These are phyloP conservation scores for Montipora capricornis DNA, from an alignment of 64 coral and sea anemone genomes.

Conservation along the genomic window DNA sequence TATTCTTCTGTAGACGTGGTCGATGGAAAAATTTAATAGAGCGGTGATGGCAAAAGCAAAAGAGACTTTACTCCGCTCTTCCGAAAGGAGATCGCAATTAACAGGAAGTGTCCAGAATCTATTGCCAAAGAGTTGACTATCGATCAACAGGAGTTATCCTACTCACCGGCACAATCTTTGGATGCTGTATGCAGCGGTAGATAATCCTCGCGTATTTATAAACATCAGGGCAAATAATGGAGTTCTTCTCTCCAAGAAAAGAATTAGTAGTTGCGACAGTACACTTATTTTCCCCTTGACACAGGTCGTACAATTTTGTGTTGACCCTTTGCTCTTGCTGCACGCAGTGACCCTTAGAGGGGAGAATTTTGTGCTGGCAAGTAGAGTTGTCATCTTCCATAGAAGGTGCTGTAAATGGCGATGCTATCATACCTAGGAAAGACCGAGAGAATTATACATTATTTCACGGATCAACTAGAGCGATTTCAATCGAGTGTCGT, in stretches of 20 bases:
- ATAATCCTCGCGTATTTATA: constrained; percentile 85
- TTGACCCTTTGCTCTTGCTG: constrained; percentile 75
- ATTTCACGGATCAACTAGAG: background rate
- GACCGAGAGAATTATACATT: background rate
- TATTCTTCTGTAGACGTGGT: too few species aligned
- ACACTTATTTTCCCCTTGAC: constrained; percentile 79
- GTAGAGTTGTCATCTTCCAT: constrained; percentile 77
- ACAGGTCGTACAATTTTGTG: constrained; percentile 82
- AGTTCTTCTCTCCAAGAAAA: constrained; percentile 73
- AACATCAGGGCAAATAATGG: constrained; percentile 78
- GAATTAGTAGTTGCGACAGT: constrained; percentile 73
- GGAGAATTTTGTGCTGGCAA: constrained; percentile 83
- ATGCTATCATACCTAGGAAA: constrained; percentile 63
- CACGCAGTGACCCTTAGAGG: constrained; percentile 81
- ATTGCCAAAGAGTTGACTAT: too few species aligned
- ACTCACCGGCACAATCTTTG: constrained; percentile 79
- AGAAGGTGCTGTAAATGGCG: constrained; percentile 90
- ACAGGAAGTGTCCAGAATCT: background rate
- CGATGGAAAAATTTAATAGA: too few species aligned
- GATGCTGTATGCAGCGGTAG: constrained; percentile 88
- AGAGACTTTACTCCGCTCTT: too few species aligned
- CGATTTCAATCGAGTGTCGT: background rate
- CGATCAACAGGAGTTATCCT: too few species aligned
- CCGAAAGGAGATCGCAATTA: background rate
- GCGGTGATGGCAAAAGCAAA: too few species aligned